Base-by-base conservation (phyloP, 2,888 invertebrate genomes). In the Drosophila robusta region DNA sequence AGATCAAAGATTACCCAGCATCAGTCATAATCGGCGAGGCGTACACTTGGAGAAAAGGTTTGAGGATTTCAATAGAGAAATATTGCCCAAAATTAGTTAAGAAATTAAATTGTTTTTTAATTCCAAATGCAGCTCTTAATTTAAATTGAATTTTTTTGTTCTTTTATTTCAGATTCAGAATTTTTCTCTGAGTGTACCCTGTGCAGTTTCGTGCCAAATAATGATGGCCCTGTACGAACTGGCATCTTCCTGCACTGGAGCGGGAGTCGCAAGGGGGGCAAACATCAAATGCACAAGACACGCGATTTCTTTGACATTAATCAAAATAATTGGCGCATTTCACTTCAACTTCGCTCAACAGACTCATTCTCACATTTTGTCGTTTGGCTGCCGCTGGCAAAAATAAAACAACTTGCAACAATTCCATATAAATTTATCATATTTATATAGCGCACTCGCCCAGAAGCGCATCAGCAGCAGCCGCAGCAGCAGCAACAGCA, bases 381-480 rank as follows among this genome's bases (percentile, higher is more conserved):
- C 62, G 57, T 29, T 26, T 39, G 16, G 24, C 50, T 45, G 36
- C 29, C 9, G 9, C 9, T 29, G 34, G 66, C 61, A 45, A 65
- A 75, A 72, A 75, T 73, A 63, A 70, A 68, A 52, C 75, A 55
- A 44, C 71, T 60, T 60, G 55, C 69, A 76, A 81, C 80, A 78
- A 90, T 90, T 90, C 79, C 82, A 89, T 87, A 84, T 84, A 82
- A 88, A 88, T 89, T 86, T 87, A 90, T 90, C 87, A 89, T 88
- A 80, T 87, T 80, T 78, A 71, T 57, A 45, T 56, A 61, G 62
- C 52, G 54, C 50, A 54, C 52, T 50, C 50, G 45, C 54, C 54
- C 29, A 47, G 55, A 26, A 57, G 29, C 29, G 29, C 29, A 29
- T 2, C 29, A 29, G 29, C 29, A n/a, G n/a, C n/a, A n/a, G n/a